Evolutionary conservation across 2,888 invertebrate species (phyloP), one percentile per base, ranked within the genome.

Genomic region (Rotaria socialis): DNA sequence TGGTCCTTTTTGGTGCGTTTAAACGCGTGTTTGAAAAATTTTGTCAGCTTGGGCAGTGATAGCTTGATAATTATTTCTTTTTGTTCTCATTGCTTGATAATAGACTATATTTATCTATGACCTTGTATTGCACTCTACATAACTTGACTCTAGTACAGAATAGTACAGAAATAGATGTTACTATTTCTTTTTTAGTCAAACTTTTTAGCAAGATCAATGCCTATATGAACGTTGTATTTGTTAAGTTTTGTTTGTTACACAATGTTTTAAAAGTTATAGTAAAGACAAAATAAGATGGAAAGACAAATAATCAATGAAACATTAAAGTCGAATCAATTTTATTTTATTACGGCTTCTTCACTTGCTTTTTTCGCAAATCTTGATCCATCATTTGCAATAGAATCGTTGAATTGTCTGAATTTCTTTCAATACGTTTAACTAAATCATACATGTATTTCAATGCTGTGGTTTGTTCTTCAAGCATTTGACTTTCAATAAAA

Each of bases 381-480:
- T 47, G 80, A 80, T 80, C 80, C 80, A 80, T 47, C 47, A 80
- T 47, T 43, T 80, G 43, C n/a, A 80, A 80, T 4, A 80, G 7
- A 47, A 80, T 80, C 7, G 19, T 24, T 47, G 47, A 7, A 80
- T 80, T 47, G 2, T 80, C 74, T 6, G 41, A 47, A 43, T 80
- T 80, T 24, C 47, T 47, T 47, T 43, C 43, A n/a, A 80, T 43
- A 47, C 47, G 43, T 80, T 24, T 80, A 3, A n/a, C 10, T n/a
- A 80, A 80, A n/a, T 80, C 80, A 80, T 47, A 10, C 47, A 80
- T 80, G 2, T n/a, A n/a, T 80, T 80, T 80, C 2, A 80, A 2
- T 24, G 80, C 80, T 47, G 7, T 47, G 47, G 80, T 80, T 47
- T 80, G 80, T 47, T 80, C 80, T 80, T 47, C 80, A n/a, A 80